Evolutionary conservation across 2,888 invertebrate species (phyloP), one percentile per base, ranked within the genome.

Genomic region (Mythimna lalbum): DNA sequence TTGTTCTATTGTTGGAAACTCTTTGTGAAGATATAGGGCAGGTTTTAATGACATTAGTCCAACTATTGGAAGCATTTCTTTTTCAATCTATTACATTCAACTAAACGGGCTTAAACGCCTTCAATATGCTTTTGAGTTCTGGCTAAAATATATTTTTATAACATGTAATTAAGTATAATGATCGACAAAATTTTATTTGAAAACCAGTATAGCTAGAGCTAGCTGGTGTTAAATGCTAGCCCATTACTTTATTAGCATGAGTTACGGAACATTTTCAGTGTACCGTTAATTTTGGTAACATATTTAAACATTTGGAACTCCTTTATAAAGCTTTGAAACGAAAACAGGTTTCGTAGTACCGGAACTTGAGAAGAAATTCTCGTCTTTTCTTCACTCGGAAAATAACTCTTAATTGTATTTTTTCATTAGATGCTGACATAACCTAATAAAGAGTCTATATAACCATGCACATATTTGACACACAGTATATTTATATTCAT

Each of bases 1-100:
- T 74, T 69, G 56, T 73, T 57, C 56, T 62, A 59, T 74, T 74
- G 63, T 72, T 43, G 59, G 55, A 31, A 43, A 53, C 33, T 33
- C 62, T 68, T 71, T 57, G 64, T 69, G 23, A 69, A 69, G 67
- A 64, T 69, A 49, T 62, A 66, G 55, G 59, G 27, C 19, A 19
- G 19, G 19, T 31, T 50, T 6, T 39, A 68, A 68, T 36, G 63
- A 61, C 53, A 31, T 10, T 10, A 23, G 27, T 27, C 12, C n/a
- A 39, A 31, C 39, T 52, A 17, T 12, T 19, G 12, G 49, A 21
- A 49, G 14, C 19, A 55, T 60, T 60, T 63, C 43, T 2, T 57
- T 57, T 17, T 12, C n/a, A 39, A 27, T 31, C 17, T 0, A 31
- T 31, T 50, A 33, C 23, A 6, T 6, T 39, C 4, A 31, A 39